Evolutionary conservation across 2,113 vertebrate species (phyloP).

Genomic region (Cottus gobio): DNA sequence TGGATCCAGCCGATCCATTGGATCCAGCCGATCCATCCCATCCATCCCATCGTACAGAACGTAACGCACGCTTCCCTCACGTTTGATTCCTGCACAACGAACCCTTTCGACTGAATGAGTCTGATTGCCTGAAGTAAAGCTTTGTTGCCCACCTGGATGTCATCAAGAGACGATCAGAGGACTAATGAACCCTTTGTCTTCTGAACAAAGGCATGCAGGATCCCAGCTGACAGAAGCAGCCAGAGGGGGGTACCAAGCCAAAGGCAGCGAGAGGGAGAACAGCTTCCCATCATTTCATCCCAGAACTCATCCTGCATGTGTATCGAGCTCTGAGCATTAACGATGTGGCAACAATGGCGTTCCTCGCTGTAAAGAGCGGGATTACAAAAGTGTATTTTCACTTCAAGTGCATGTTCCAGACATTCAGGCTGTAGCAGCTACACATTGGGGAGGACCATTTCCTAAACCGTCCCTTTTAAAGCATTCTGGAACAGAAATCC

Average conservation of each 20-base stretch:
- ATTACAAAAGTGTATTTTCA: too few relatives aligned
- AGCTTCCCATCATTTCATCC: neutral
- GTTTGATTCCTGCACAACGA: neutral
- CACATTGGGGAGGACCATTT: too few relatives aligned
- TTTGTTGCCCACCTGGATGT: neutral
- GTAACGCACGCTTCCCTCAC: neutral
- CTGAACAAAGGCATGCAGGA: neutral
- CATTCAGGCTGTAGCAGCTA: too few relatives aligned
- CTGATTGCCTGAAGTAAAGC: neutral
- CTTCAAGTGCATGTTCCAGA: too few relatives aligned
- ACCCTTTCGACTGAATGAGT: neutral
- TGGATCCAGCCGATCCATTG: too few relatives aligned
- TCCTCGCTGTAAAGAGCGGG: too few relatives aligned
- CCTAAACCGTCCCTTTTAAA: too few relatives aligned
- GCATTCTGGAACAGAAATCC: neutral
- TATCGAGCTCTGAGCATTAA: too few relatives aligned
- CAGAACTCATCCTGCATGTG: too few relatives aligned
- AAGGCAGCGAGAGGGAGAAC: neutral
- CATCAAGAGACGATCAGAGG: neutral
- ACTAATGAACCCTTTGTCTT: neutral
- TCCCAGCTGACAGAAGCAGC: neutral
- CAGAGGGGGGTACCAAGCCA: neutral
- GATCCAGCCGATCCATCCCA: too few relatives aligned
- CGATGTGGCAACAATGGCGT: too few relatives aligned
- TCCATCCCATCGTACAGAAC: neutral